Base-by-base conservation (phyloP, 2,113 vertebrate species). In the Lynx canadensis region DNA sequence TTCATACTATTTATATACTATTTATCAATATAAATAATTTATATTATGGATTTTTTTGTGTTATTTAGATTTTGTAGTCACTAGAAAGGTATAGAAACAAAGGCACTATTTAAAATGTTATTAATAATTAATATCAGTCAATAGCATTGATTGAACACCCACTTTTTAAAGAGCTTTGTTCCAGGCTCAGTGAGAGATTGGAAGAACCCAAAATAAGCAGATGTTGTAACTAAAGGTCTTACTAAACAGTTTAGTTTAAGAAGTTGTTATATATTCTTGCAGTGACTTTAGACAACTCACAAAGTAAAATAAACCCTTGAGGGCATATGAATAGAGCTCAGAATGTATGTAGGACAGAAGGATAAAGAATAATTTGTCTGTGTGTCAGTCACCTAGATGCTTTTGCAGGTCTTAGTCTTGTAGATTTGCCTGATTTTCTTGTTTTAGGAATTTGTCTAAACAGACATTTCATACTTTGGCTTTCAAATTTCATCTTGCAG, bases 401-500 rank as follows among this genome's bases (percentile, higher is more conserved):
- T 95, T 80, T 92, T 76, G 1, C 8, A 55, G 25, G 29, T 12
- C 7, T 81, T 78, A 16, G 3, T 31, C 15, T 27, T 71, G 2
- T 31, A 12, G 12, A 85, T 85, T 78, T 74, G 25, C 19, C 19
- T 63, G 55, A 90, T 80, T 95, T 38, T 10, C 21, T 92, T 87
- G 19, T 92, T 96, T 95, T 38, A 95, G n/a, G 63, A 84, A 86
- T 94, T 83, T 84, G 8, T 92, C 63, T 65, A 87, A 95, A 74
- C 4, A 29, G 8, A 87, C 55, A 95, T 97, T 95, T 96, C 45
- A 13, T 82, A 90, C 14, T 96, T 92, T 79, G 36, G 4, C 38
- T 80, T 92, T 97, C 95, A 25, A 90, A 68, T 92, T 95, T 87
- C 13, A 86, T 95, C 60, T 92, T 94, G 66, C 36, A 66, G 50